These are phyloP conservation scores for Aviceda subcristata DNA, from an alignment of 2,113 vertebrate species.

Conservation along the genomic window DNA sequence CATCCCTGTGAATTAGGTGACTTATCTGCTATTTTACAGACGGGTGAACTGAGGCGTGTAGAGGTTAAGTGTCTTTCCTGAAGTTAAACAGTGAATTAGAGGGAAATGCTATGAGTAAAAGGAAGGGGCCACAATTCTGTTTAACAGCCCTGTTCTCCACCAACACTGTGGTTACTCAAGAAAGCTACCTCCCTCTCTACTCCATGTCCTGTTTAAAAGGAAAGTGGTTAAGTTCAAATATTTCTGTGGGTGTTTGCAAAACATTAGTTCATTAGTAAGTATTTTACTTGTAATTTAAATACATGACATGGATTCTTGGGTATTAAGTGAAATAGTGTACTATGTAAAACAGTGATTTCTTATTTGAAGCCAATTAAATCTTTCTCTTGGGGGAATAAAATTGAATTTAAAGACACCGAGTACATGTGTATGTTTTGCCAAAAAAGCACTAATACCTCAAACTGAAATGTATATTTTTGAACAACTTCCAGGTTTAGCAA, in stretches of 20 bases:
- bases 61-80: constrained; percentile 47
- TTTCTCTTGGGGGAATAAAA: background rate
- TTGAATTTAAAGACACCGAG: background rate
- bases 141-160: background rate
- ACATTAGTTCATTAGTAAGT: constrained; percentile 1
- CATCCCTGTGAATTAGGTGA: constrained; percentile 59
- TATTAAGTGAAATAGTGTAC: background rate
- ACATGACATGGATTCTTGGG: background rate
- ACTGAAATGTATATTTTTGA: background rate
- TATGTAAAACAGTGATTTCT: background rate
- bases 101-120: background rate
- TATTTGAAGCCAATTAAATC: constrained; percentile 33
- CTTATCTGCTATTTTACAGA: constrained; percentile 59
- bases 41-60: background rate
- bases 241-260: constrained; percentile 1
- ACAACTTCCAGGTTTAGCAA: background rate
- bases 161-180: background rate
- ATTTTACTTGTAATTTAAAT: background rate
- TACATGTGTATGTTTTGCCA: background rate
- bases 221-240: background rate
- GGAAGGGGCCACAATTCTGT: background rate
- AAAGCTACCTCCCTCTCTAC: background rate
- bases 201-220: background rate
- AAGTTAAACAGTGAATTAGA: constrained; percentile 34
- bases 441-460: background rate